A percentile compares a stretch with the other conserved stretches of the same genome.
These are phyloP conservation scores for Microctenopoma stevenorrisi DNA, from an alignment of 2,797 vertebrate species.

Conservation along the genomic window DNA sequence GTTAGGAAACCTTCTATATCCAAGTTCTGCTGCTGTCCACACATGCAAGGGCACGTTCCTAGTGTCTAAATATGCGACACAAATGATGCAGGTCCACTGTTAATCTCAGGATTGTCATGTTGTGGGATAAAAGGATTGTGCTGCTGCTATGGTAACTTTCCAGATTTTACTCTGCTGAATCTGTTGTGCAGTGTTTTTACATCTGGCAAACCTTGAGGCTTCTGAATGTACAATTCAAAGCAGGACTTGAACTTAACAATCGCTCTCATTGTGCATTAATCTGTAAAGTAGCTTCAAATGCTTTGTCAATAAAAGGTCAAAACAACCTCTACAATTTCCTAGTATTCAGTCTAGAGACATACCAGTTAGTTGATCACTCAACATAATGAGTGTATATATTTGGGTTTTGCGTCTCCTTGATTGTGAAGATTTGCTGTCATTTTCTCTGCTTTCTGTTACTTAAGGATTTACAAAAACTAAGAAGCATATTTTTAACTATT, in stretches of 20 bases:
- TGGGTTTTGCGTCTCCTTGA: no score
- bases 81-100: not conserved
- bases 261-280: not conserved
- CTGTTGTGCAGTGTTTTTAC: not conserved
- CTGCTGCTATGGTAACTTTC: not conserved
- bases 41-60: not conserved
- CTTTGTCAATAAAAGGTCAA: not conserved
- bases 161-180: not conserved
- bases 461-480: no score
- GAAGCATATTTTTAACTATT: no score
- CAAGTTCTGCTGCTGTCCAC: not conserved
- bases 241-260: not conserved
- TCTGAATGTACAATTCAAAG: not conserved
- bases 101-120: not conserved
- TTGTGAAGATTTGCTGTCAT: no score
- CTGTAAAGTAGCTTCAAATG: not conserved
- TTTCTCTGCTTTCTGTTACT: no score
- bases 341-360: no score
- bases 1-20: conserved; percentile 1
- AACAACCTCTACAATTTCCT: no score
- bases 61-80: not conserved
- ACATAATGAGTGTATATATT: no score
- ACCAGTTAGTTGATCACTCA: no score
- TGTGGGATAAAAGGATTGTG: not conserved
- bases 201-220: not conserved